These are phyloP conservation scores for Homarus americanus DNA, from an alignment of 1,140 invertebrate genomes.

Conservation along the genomic window DNA sequence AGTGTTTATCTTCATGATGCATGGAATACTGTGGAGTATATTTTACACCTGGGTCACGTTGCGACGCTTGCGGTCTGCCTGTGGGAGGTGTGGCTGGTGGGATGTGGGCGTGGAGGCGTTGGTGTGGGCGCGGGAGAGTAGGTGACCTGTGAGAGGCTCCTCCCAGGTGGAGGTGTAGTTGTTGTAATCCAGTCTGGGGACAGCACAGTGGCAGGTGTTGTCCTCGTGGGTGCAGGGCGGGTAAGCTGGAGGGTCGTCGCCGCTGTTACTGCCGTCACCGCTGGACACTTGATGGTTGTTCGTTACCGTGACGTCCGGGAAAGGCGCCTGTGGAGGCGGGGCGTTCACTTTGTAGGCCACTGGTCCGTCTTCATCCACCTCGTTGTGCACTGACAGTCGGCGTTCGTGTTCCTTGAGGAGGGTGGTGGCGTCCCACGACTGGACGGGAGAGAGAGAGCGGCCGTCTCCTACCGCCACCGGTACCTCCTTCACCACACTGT, in stretches of 20 bases:
- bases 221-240: slow-evolving; percentile 52
- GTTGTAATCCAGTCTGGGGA: slow-evolving; percentile 58
- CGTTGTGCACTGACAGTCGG: slow-evolving; percentile 49
- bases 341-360: slow-evolving; percentile 74
- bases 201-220: slow-evolving; percentile 41
- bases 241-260: slow-evolving; percentile 32
- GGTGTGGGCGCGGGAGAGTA: slow-evolving; percentile 53
- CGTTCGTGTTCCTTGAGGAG: slow-evolving; percentile 36
- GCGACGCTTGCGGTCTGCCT: slow-evolving; percentile 69
- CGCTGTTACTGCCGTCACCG: background rate
- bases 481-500: slow-evolving; percentile 53
- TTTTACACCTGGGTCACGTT: slow-evolving; percentile 73
- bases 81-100: slow-evolving; percentile 44
- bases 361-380: slow-evolving; percentile 47
- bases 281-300: slow-evolving; percentile 40
- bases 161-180: slow-evolving; percentile 68
- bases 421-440: slow-evolving; percentile 82
- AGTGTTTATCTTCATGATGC: background rate
- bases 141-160: slow-evolving; percentile 72
- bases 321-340: slow-evolving; percentile 74
- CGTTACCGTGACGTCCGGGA: slow-evolving; percentile 74
- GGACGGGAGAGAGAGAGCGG: slow-evolving; percentile 80
- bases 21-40: background rate
- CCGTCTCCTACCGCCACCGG: slow-evolving; percentile 68
- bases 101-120: slow-evolving; percentile 39